phyloP scores from a whole-genome alignment of 2,888 invertebrate genomes.

The Cenopis cana region DNA sequence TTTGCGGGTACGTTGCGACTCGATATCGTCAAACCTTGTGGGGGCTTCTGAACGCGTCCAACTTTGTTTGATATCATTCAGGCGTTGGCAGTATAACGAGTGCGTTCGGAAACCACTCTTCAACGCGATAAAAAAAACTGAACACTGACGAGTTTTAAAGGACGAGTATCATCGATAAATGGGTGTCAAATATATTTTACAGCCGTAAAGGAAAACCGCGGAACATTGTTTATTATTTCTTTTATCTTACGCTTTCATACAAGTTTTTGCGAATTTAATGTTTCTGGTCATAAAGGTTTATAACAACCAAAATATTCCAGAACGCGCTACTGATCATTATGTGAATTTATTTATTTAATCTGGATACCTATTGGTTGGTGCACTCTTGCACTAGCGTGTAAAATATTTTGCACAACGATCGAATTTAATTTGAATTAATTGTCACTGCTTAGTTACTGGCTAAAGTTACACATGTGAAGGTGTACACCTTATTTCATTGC shows the following conservation, averaged over 20 bases:
- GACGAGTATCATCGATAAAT: slow-evolving; percentile 27
- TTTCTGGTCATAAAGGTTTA: not conserved
- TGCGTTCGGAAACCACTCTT: slow-evolving; percentile 38
- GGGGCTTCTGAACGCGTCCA: slow-evolving; percentile 41
- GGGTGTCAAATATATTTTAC: not conserved
- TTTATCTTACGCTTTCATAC: not conserved
- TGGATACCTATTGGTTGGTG: too few species aligned
- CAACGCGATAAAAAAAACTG: slow-evolving; percentile 21
- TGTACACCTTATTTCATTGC: too few species aligned
- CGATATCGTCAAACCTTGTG: slow-evolving; percentile 39
- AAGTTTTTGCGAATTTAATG: not conserved
- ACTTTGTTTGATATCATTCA: slow-evolving; percentile 45
- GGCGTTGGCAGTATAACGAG: slow-evolving; percentile 40
- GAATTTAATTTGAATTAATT: too few species aligned
- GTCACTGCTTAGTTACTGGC: too few species aligned
- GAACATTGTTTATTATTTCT: not conserved
- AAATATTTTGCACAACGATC: too few species aligned
- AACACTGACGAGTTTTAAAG: slow-evolving; percentile 13
- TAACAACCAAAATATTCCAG: not conserved
- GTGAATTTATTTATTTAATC: not conserved
- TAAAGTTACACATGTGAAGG: too few species aligned
- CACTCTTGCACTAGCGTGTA: not conserved
- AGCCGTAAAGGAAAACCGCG: not conserved
- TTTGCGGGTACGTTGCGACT: slow-evolving; percentile 46
- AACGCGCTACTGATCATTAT: not conserved